Conservation (phyloP, 2,113 vertebrate genomes). For the Leptobrachium leishanense region DNA sequence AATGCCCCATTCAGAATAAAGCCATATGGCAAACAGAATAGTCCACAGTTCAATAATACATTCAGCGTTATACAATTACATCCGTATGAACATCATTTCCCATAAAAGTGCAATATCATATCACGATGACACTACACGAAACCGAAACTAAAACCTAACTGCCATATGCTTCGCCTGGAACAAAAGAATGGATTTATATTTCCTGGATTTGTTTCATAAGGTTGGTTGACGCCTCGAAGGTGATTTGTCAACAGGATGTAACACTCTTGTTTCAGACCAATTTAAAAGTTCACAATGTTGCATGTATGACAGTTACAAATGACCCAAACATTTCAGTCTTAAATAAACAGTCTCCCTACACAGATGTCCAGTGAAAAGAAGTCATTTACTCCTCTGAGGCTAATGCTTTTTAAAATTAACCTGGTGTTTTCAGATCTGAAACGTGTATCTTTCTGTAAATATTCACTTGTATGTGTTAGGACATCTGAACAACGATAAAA, state of each 20-base stretch:
- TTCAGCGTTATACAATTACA: constrained; percentile 47
- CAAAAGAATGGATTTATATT: constrained; percentile 40
- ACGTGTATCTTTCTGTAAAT: too few species aligned
- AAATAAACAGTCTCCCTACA: constrained; percentile 12
- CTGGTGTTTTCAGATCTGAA: too few species aligned
- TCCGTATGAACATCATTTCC: constrained; percentile 47
- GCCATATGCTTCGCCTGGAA: constrained; percentile 42
- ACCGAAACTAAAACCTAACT: constrained; percentile 31
- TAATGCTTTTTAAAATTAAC: too few species aligned
- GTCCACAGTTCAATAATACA: constrained; percentile 34
- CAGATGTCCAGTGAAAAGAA: constrained; percentile 22
- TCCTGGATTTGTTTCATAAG: constrained; percentile 26
- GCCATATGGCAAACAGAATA: constrained; percentile 46
- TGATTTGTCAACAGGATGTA: constrained; percentile 41
- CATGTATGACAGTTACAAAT: constrained; percentile 37
- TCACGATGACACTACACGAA: constrained; percentile 38
- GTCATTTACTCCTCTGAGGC: constrained; percentile 16
- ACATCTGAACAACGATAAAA: too few species aligned
- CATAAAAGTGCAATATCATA: constrained; percentile 46
- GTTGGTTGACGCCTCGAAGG: constrained; percentile 7
- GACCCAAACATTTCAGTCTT: constrained; percentile 14
- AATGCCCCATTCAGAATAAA: constrained; percentile 34
- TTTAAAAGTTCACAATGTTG: constrained; percentile 17
- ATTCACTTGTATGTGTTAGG: too few species aligned
- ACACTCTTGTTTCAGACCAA: constrained; percentile 5